Percentiles rank a stretch among this genome's conserved stretches.
Evolutionary conservation across 1,140 invertebrate genomes (phyloP).

Genomic region (Zaprionus davidi): DNA sequence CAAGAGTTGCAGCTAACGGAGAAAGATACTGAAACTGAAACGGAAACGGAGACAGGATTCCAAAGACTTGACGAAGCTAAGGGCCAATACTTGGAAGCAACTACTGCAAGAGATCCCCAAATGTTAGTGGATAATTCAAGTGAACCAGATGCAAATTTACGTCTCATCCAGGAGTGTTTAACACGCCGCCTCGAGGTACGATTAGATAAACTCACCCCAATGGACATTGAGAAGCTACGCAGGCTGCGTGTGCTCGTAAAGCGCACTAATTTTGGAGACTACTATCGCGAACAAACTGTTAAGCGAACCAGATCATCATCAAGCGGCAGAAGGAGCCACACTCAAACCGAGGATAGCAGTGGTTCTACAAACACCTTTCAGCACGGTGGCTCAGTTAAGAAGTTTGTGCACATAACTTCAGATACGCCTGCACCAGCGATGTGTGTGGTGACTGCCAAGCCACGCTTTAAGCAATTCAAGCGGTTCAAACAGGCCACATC

Average conservation of each 20-base stretch:
- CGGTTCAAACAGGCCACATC: conserved; percentile 54
- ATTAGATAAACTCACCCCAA: conserved; percentile 35
- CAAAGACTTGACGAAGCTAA: not conserved
- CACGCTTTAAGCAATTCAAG: conserved; percentile 8
- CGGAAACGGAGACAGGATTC: conserved; percentile 6
- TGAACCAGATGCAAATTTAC: not conserved
- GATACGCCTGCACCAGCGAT: conserved; percentile 37
- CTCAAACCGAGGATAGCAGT: conserved; percentile 53
- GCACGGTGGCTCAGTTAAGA: not conserved
- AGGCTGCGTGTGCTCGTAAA: conserved; percentile 55
- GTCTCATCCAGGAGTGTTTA: conserved; percentile 54
- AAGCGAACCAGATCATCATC: not conserved
- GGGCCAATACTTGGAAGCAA: not conserved
- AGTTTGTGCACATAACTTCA: conserved; percentile 66
- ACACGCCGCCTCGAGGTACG: conserved; percentile 33
- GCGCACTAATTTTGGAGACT: conserved; percentile 48
- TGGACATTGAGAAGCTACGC: conserved; percentile 55
- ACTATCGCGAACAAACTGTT: conserved; percentile 23
- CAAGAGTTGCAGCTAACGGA: conserved; percentile 51
- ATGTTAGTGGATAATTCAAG: not conserved
- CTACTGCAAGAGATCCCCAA: not conserved
- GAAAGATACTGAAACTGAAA: not conserved
- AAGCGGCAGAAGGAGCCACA: conserved; percentile 16
- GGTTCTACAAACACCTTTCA: conserved; percentile 36
- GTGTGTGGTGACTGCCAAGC: not conserved